phyloP scores from a whole-genome alignment of 2,888 invertebrate genomes.

The Caenorhabditis sp. region DNA sequence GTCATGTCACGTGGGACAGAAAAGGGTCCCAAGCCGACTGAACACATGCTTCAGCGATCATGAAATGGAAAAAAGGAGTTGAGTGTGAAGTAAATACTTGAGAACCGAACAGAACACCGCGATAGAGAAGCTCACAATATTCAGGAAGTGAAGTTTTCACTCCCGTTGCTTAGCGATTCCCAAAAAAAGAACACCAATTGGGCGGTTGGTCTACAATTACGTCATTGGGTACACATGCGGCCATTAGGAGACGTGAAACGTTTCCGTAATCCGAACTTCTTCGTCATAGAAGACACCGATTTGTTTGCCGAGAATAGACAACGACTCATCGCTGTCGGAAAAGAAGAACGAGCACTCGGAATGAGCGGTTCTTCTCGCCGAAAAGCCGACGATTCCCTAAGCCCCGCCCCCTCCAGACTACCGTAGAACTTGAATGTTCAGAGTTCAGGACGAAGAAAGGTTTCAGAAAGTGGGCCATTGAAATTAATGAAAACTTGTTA shows the following conservation, averaged over 20 bases:
- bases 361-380: conserved; percentile 13
- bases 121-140: too few species aligned
- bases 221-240: too few species aligned
- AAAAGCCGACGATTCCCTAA: conserved; percentile 6
- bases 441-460: conserved; percentile 9
- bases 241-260: background rate
- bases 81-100: too few species aligned
- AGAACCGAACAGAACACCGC: too few species aligned
- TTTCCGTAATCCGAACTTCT: conserved; percentile 30
- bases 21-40: too few species aligned
- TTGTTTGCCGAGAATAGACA: conserved; percentile 33
- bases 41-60: too few species aligned
- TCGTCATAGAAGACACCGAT: background rate
- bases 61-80: too few species aligned
- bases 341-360: background rate
- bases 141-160: too few species aligned
- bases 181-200: too few species aligned
- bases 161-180: too few species aligned
- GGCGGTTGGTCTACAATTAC: too few species aligned
- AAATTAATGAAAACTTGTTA: background rate
- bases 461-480: conserved; percentile 7
- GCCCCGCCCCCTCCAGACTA: conserved; percentile 45
- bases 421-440: conserved; percentile 40
- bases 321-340: background rate
- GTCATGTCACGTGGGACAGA: conserved; percentile 5